Evolutionary conservation across 2,797 vertebrate species (phyloP).

Genomic region (Eremophila alpestris): DNA sequence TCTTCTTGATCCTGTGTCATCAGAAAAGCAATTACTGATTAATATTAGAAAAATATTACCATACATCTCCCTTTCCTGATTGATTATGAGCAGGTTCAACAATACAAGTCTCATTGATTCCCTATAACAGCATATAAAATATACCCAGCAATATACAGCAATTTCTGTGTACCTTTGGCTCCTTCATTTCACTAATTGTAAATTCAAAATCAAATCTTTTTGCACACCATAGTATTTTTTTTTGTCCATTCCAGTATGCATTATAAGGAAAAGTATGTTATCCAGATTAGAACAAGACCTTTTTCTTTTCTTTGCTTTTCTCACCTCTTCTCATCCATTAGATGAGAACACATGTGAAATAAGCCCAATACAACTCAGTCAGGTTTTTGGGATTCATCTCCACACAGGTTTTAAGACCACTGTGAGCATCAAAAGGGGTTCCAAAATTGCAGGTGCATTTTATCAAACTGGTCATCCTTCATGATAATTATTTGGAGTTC

Average conservation of each 20-base stretch:
- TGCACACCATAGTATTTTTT: background rate
- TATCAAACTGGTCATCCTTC: background rate
- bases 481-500: background rate
- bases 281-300: background rate
- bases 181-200: background rate
- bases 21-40: background rate
- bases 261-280: background rate
- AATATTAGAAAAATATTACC: background rate
- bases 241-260: background rate
- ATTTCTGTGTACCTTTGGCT: background rate
- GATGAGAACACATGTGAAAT: background rate
- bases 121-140: background rate
- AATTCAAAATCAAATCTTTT: background rate
- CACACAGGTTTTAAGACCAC: background rate
- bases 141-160: accelerated
- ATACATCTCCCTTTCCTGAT: background rate
- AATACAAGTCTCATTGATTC: background rate
- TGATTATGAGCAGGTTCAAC: background rate
- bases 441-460: background rate
- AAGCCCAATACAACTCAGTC: background rate
- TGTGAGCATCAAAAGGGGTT: background rate
- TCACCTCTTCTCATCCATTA: background rate
- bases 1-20: background rate
- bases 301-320: background rate
- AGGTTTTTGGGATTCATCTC: background rate